Conservation (phyloP, 2,113 vertebrate genomes). For the Tragelaphus scriptus region DNA sequence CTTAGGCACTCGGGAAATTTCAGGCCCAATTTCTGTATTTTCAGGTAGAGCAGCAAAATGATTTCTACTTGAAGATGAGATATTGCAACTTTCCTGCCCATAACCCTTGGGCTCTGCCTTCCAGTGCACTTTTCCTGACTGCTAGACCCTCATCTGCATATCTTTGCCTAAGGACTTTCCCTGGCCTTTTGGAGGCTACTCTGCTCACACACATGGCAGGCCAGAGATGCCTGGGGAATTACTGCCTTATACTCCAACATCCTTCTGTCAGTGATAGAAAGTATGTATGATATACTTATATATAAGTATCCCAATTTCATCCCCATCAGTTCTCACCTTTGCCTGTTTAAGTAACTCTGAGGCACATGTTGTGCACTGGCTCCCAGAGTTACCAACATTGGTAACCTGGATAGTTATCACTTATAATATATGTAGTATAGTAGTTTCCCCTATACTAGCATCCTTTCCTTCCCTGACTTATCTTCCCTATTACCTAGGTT, state of each 20-base stretch:
- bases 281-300: not conserved
- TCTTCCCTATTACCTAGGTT: not conserved
- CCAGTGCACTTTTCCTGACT: not conserved
- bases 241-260: not conserved
- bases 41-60: not conserved
- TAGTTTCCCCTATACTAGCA: not conserved
- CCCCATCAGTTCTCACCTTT: not conserved
- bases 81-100: too few relatives aligned
- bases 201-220: not conserved
- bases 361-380: not conserved
- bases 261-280: not conserved
- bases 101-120: not conserved
- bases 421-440: not conserved
- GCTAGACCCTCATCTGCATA: not conserved
- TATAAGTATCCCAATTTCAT: not conserved
- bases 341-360: constrained; percentile 15
- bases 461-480: not conserved
- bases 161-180: not conserved
- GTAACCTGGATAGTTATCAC: not conserved
- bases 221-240: not conserved
- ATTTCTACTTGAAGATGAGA: not conserved
- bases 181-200: not conserved
- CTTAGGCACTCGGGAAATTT: not conserved
- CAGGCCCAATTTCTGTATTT: not conserved
- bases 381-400: not conserved